Conservation (phyloP, 2,888 invertebrate genomes). For the Lepidonotus clava region DNA sequence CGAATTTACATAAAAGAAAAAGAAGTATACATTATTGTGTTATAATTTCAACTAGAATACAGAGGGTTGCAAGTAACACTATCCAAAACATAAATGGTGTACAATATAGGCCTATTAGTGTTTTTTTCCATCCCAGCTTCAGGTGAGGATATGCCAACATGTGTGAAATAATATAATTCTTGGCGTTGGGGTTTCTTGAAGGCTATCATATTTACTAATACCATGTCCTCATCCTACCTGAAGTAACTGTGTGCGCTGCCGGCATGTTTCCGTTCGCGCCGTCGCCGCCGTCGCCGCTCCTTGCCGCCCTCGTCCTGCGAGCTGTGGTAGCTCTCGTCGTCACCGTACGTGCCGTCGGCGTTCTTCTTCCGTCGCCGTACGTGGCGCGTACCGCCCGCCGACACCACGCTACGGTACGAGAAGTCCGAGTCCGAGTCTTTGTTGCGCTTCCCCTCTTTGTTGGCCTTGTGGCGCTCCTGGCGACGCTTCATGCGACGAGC, state of each 20-base stretch:
- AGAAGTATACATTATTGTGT: too few relatives aligned
- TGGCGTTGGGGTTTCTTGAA: too few relatives aligned
- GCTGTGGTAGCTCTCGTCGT: conserved; percentile 77
- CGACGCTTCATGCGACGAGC: conserved; percentile 64
- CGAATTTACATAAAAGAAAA: too few relatives aligned
- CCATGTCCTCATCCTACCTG: conserved; percentile 62
- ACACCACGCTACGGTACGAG: conserved; percentile 76
- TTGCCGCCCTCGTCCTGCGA: conserved; percentile 75
- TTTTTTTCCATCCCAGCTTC: too few relatives aligned
- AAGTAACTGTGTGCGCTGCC: conserved; percentile 78
- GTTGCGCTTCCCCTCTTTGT: conserved; percentile 75
- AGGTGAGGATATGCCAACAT: too few relatives aligned
- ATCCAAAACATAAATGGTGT: too few relatives aligned
- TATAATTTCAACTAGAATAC: too few relatives aligned
- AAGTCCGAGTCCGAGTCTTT: conserved; percentile 77
- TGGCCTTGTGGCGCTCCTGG: conserved; percentile 66
- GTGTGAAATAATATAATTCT: too few relatives aligned
- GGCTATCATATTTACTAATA: too few relatives aligned
- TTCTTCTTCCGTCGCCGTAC: conserved; percentile 73
- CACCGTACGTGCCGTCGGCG: conserved; percentile 77
- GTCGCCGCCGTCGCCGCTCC: conserved; percentile 73
- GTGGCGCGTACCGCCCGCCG: conserved; percentile 78
- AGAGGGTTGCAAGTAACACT: too few relatives aligned
- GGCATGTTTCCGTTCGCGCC: conserved; percentile 76
- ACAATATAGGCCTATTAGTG: too few relatives aligned